Evolutionary conservation across 2,113 vertebrate genomes (phyloP).

Genomic region (Aegithalos caudatus): DNA sequence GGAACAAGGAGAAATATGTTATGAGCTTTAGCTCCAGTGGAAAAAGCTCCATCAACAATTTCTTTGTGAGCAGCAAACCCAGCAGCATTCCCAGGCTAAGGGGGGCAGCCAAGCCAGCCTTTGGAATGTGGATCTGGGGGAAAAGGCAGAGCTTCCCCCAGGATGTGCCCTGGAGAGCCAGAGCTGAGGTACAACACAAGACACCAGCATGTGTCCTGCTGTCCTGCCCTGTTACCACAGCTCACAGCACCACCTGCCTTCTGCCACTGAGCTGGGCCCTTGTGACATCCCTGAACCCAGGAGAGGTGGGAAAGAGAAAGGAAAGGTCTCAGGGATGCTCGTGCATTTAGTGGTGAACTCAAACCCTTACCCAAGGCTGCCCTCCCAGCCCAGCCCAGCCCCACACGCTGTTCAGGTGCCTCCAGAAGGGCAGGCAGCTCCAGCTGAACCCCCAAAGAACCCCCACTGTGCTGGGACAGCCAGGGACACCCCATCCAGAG

Average conservation of each 20-base stretch:
- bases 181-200: not conserved
- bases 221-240: not conserved
- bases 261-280: not conserved
- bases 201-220: not conserved
- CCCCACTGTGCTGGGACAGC: not conserved
- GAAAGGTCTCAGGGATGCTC: not conserved
- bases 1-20: not conserved
- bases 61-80: not conserved
- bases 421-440: not conserved
- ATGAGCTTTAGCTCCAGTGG: not conserved
- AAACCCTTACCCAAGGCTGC: not conserved
- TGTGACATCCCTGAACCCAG: not conserved
- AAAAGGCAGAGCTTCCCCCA: not conserved
- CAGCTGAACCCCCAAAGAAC: not conserved
- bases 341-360: not conserved
- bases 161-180: not conserved
- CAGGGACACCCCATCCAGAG: not conserved
- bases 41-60: conserved; percentile 25
- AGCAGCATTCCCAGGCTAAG: not conserved
- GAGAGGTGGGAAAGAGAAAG: not conserved
- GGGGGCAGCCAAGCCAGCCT: not conserved
- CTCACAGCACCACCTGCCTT: not conserved
- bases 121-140: not conserved
- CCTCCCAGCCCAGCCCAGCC: not conserved
- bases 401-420: not conserved